Evolutionary conservation across 2,797 vertebrate genomes (phyloP).

Genomic region (Peromyscus eremicus): DNA sequence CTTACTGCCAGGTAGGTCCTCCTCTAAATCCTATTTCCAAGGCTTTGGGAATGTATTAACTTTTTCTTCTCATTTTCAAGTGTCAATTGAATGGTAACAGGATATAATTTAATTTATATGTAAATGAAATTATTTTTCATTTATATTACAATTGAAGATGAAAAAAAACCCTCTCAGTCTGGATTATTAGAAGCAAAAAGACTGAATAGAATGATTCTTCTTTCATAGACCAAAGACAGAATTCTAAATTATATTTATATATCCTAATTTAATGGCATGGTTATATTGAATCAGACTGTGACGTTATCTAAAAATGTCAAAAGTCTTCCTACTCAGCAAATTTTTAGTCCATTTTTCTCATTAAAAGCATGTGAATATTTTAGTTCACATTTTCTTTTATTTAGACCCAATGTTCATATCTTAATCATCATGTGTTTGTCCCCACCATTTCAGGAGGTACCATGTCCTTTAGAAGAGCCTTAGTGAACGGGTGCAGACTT

Average conservation of each 20-base stretch:
- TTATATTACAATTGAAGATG: slow-evolving; percentile 75
- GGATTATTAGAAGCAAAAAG: slow-evolving; percentile 76
- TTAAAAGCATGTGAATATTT: slow-evolving; percentile 3
- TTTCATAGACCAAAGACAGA: slow-evolving; percentile 64
- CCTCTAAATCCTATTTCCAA: slow-evolving; percentile 48
- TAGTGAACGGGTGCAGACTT: background rate
- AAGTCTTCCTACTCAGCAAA: slow-evolving; percentile 52
- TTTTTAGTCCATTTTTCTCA: slow-evolving; percentile 23
- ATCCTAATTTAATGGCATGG: slow-evolving; percentile 77
- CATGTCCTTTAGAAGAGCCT: background rate
- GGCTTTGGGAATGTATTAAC: slow-evolving; percentile 73
- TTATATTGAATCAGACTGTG: slow-evolving; percentile 69
- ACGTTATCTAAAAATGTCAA: slow-evolving; percentile 46
- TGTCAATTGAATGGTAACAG: slow-evolving; percentile 78
- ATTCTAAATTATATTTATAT: slow-evolving; percentile 80
- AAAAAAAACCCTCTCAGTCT: slow-evolving; percentile 58
- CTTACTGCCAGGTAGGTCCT: background rate
- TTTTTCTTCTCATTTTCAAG: slow-evolving; percentile 70
- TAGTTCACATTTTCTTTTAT: slow-evolving; percentile 19
- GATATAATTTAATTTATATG: slow-evolving; percentile 83
- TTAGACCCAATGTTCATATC: background rate
- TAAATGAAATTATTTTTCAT: slow-evolving; percentile 83
- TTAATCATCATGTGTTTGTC: background rate
- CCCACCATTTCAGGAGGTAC: background rate
- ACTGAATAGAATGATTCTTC: slow-evolving; percentile 76